Evolutionary conservation across 2,888 invertebrate genomes (phyloP).

Genomic region (Trichogramma evanescens): DNA sequence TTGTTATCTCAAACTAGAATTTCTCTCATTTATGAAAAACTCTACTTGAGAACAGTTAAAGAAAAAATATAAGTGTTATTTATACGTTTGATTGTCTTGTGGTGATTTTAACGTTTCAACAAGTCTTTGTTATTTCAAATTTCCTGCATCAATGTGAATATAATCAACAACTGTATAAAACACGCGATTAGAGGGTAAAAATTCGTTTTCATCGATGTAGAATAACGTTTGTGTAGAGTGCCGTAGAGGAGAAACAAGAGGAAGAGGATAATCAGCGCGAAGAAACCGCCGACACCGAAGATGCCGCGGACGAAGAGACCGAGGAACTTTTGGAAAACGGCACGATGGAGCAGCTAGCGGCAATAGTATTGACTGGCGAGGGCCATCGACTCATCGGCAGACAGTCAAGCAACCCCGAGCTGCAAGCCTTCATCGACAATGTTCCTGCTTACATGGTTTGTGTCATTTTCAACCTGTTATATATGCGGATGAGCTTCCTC

Average conservation of each 20-base stretch:
- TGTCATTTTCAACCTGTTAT: not conserved
- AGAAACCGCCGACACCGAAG: constrained; percentile 32
- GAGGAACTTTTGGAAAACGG: constrained; percentile 62
- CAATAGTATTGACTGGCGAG: constrained; percentile 81
- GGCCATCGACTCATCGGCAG: constrained; percentile 69
- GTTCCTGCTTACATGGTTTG: constrained; percentile 80
- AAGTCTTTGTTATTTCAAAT: too few relatives aligned
- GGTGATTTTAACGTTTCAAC: too few relatives aligned
- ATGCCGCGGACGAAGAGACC: constrained; percentile 56
- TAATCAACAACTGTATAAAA: too few relatives aligned
- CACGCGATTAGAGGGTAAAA: too few relatives aligned
- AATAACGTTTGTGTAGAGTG: not conserved
- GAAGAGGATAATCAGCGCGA: constrained; percentile 10
- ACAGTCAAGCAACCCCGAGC: constrained; percentile 65
- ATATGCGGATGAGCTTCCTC: not conserved
- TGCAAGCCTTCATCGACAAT: constrained; percentile 80
- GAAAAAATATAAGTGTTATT: too few relatives aligned
- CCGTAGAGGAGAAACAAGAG: not conserved
- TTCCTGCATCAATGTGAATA: too few relatives aligned
- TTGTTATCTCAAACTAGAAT: too few relatives aligned
- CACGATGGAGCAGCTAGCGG: constrained; percentile 85
- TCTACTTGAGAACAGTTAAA: too few relatives aligned
- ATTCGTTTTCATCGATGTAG: too few relatives aligned
- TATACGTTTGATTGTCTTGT: too few relatives aligned
- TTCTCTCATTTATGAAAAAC: too few relatives aligned